A percentile compares a stretch with the other conserved stretches of the same genome.
Conservation (phyloP, 2,113 vertebrate species). For the Narcine bancroftii region DNA sequence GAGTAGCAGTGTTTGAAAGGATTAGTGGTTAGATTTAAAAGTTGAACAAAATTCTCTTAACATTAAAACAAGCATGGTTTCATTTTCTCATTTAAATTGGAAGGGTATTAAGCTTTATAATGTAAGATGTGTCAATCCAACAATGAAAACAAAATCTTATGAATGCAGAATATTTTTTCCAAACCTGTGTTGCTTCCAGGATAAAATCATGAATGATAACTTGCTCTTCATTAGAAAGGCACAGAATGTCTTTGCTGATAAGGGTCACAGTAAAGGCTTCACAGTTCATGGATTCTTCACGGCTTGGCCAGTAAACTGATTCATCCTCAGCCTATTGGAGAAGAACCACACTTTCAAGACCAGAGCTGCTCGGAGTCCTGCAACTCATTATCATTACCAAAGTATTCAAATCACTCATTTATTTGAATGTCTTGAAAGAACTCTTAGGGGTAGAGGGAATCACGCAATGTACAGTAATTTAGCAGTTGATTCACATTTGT, state of each 20-base stretch:
- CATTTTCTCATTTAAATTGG: background rate
- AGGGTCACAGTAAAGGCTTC: conserved; percentile 96
- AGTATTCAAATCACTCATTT: background rate
- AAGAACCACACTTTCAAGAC: conserved; percentile 39
- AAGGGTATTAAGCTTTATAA: background rate
- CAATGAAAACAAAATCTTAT: background rate
- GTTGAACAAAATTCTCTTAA: background rate
- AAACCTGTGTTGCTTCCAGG: conserved; percentile 96
- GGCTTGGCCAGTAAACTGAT: conserved; percentile 98
- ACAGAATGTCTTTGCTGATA: conserved; percentile 96
- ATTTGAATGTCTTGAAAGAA: background rate
- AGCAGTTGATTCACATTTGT: background rate
- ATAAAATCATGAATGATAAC: conserved; percentile 99
- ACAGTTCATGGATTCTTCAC: conserved; percentile 98
- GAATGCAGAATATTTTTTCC: conserved; percentile 32
- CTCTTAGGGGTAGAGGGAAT: background rate
- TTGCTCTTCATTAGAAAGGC: conserved; percentile 96
- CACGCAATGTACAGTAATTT: background rate
- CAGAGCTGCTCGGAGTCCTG: background rate
- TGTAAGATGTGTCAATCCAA: background rate
- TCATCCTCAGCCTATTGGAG: conserved; percentile 84
- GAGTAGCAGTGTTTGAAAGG: background rate
- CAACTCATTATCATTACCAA: background rate
- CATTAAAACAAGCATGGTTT: background rate
- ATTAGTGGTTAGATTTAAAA: background rate